Percentiles rank a stretch among this genome's conserved stretches.
phyloP scores from a whole-genome alignment of 2,888 invertebrate species.

The Adelphocoris suturalis region DNA sequence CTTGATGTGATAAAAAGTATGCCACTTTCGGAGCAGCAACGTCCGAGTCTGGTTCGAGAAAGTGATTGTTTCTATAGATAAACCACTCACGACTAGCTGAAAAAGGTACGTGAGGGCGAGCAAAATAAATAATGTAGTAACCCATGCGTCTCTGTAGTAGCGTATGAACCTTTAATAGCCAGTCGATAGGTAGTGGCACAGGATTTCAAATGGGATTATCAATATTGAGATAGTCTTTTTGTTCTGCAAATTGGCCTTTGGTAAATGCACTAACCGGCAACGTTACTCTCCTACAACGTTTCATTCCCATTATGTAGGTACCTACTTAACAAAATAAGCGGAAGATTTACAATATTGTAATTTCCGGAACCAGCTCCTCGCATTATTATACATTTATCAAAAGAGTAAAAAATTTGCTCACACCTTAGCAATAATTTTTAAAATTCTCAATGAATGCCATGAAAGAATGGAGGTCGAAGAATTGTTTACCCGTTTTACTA shows the following conservation, averaged over 20 bases:
- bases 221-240: not conserved
- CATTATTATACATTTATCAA: too few relatives aligned
- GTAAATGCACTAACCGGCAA: not conserved
- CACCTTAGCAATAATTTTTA: too few relatives aligned
- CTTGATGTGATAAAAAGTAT: not conserved
- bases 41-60: not conserved
- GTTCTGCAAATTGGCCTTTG: not conserved
- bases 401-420: too few relatives aligned
- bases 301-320: not conserved
- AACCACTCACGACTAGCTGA: slow-evolving; percentile 17
- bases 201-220: not conserved
- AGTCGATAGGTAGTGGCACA: not conserved
- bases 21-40: slow-evolving; percentile 1
- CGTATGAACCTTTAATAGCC: not conserved
- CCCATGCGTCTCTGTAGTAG: not conserved
- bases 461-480: too few relatives aligned
- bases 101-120: slow-evolving; percentile 30
- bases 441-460: too few relatives aligned
- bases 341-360: too few relatives aligned
- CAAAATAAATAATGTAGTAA: slow-evolving; percentile 24
- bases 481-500: too few relatives aligned
- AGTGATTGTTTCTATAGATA: slow-evolving; percentile 18
- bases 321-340: too few relatives aligned
- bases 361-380: too few relatives aligned
- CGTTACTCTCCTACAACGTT: not conserved